phyloP scores from a whole-genome alignment of 2,113 vertebrate genomes.

The Poeciliopsis retropinna region DNA sequence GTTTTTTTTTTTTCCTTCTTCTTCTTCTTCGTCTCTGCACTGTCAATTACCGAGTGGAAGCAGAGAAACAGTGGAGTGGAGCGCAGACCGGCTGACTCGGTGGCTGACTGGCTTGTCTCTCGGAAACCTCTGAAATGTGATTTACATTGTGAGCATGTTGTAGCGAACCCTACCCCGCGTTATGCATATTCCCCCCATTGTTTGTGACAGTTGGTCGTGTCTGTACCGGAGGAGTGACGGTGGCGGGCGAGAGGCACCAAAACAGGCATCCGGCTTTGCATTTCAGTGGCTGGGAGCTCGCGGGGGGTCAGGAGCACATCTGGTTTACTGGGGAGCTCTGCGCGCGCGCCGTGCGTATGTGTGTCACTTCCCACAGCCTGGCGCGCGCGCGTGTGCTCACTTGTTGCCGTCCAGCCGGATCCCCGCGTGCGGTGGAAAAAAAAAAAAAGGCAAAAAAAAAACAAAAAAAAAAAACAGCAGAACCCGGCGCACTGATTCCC shows the following conservation, averaged over 20 bases:
- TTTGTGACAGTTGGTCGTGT: conserved; percentile 81
- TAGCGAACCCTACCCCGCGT: conserved; percentile 73
- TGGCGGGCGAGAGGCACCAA: conserved; percentile 42
- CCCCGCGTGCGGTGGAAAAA: conserved; percentile 10
- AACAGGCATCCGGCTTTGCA: conserved; percentile 75
- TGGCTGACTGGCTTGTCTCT: conserved; percentile 72
- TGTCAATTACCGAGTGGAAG: conserved; percentile 71
- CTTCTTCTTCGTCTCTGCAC: conserved; percentile 25
- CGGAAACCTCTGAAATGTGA: conserved; percentile 73
- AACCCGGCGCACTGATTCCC: conserved; percentile 61
- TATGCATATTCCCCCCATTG: conserved; percentile 76
- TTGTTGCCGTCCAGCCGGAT: conserved; percentile 70
- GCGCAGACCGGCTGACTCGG: conserved; percentile 36
- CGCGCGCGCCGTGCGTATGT: conserved; percentile 45
- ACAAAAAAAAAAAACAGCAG: conserved; percentile 29
- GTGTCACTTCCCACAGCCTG: conserved; percentile 51
- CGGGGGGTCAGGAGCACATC: conserved; percentile 76
- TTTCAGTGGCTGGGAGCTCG: conserved; percentile 73
- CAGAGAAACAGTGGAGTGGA: conserved; percentile 39
- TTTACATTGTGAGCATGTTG: conserved; percentile 80
- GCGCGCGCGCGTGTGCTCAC: conserved; percentile 46
- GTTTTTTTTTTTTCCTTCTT: not conserved
- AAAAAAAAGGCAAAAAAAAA: no score
- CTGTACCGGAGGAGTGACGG: conserved; percentile 32
- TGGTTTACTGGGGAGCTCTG: conserved; percentile 68